phyloP scores from a whole-genome alignment of 1,140 invertebrate species.

The Steinernema khuongi region DNA sequence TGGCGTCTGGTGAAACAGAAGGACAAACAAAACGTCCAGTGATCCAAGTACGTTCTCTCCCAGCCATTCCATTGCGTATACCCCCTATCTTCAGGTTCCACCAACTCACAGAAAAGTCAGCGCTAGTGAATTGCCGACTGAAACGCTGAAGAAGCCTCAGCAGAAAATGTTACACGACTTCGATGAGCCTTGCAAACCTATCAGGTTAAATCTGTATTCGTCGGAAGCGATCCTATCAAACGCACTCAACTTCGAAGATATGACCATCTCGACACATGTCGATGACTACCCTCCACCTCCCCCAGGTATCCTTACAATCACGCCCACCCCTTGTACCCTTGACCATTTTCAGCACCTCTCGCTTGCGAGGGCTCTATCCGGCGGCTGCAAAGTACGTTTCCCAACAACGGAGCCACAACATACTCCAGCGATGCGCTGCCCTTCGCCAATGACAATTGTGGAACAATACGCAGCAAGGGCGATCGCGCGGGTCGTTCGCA shows the following conservation, averaged over 20 bases:
- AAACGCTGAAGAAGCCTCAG: constrained; percentile 16
- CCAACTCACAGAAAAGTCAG: constrained; percentile 36
- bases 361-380: constrained; percentile 25
- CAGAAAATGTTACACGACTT: constrained; percentile 10
- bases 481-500: background rate
- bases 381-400: constrained; percentile 61
- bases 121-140: constrained; percentile 34
- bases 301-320: constrained; percentile 24
- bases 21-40: background rate
- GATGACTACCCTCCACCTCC: constrained; percentile 25
- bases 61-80: background rate
- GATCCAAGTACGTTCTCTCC: background rate
- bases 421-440: constrained; percentile 83
- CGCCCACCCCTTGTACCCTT: constrained; percentile 6
- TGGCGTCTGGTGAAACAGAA: background rate
- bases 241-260: constrained; percentile 9
- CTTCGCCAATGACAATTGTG: constrained; percentile 96
- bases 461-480: constrained; percentile 69
- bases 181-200: constrained; percentile 25
- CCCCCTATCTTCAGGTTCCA: background rate
- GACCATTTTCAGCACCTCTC: constrained; percentile 30
- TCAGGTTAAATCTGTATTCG: background rate
- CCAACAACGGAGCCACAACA: constrained; percentile 69
- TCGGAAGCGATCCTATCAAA: constrained; percentile 16
- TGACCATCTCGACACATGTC: constrained; percentile 13